Percentiles rank a stretch among this genome's conserved stretches.
phyloP scores from a whole-genome alignment of 2,113 vertebrate genomes.

The Montifringilla adamsi region DNA sequence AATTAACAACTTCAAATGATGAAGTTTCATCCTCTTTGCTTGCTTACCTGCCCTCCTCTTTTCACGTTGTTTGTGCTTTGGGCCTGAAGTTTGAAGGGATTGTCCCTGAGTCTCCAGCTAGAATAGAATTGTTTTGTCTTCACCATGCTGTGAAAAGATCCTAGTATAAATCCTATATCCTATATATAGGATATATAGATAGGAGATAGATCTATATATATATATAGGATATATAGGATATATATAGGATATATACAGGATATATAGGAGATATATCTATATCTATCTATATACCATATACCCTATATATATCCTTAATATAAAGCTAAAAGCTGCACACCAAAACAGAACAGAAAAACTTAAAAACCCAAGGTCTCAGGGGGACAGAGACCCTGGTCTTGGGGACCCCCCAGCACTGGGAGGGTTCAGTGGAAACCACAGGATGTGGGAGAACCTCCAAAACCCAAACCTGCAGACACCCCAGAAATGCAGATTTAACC shows the following conservation, averaged over 20 bases:
- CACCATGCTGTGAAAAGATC: background rate
- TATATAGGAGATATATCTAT: no score
- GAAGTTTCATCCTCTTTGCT: background rate
- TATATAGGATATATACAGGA: no score
- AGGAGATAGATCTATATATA: no score
- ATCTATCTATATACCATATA: background rate
- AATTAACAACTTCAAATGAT: background rate
- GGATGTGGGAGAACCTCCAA: background rate
- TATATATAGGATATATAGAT: no score
- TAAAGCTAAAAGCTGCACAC: background rate
- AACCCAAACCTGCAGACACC: background rate
- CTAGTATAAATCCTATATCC: background rate
- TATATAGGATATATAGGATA: no score
- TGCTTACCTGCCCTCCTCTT: background rate
- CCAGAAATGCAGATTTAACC: background rate
- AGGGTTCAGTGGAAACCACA: background rate
- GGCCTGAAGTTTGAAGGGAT: background rate
- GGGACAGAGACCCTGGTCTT: background rate
- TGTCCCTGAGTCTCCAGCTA: background rate
- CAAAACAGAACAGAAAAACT: background rate
- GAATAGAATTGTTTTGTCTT: background rate
- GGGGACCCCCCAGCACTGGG: fast-evolving
- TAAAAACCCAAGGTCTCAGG: background rate
- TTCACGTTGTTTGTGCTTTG: background rate
- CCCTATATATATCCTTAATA: background rate